Evolutionary conservation across 1,140 invertebrate genomes (phyloP).

Genomic region (Lethocerus indicus): DNA sequence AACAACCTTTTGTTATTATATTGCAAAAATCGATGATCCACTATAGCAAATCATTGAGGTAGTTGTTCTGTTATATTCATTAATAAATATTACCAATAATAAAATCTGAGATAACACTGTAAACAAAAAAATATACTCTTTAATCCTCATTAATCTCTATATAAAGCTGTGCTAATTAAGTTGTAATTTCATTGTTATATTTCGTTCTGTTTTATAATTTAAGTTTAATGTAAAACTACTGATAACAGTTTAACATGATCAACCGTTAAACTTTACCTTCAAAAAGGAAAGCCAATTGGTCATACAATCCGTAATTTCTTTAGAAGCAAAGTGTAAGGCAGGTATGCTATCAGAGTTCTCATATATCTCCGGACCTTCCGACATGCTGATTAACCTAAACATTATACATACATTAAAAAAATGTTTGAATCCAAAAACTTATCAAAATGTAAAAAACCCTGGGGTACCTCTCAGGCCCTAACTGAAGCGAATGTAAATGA

Average conservation of each 20-base stretch:
- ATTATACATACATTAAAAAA: not conserved
- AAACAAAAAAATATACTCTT: no score
- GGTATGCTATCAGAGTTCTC: conserved; percentile 8
- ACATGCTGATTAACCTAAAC: conserved; percentile 16
- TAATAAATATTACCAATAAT: no score
- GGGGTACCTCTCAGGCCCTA: conserved; percentile 10
- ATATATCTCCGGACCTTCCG: conserved; percentile 13
- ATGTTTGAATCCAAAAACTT: not conserved
- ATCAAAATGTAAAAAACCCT: not conserved
- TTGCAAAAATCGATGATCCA: not conserved
- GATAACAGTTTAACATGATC: no score
- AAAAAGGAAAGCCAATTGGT: conserved; percentile 43
- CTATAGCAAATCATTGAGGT: no score
- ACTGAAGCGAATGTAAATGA: conserved; percentile 2
- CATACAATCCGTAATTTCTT: conserved; percentile 38
- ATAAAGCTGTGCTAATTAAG: no score
- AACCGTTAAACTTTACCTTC: conserved; percentile 31
- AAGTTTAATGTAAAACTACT: no score
- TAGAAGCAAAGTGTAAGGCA: conserved; percentile 12
- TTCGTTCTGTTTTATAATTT: no score
- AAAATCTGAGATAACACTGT: no score
- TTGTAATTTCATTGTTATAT: no score
- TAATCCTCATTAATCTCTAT: no score
- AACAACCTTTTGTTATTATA: not conserved
- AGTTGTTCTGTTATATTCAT: no score